Evolutionary conservation across 2,888 invertebrate species (phyloP).

Genomic region (Yponomeuta malinellus): DNA sequence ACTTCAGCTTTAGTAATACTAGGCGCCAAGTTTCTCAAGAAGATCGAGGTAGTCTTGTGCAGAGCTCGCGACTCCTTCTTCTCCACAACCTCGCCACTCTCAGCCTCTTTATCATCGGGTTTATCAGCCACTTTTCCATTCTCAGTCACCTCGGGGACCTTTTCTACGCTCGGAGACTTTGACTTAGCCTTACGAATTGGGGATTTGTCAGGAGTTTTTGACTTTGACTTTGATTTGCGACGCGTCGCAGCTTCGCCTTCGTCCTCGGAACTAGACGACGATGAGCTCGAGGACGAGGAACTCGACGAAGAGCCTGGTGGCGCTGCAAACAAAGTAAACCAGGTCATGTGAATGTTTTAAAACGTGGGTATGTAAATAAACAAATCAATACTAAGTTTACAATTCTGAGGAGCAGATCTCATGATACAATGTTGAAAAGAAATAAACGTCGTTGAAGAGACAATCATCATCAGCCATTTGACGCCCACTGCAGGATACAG

Average conservation of each 20-base stretch:
- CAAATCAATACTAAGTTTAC: no score
- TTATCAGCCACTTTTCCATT: slow-evolving; percentile 49
- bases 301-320: slow-evolving; percentile 71
- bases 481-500: no score
- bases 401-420: no score
- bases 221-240: slow-evolving; percentile 56
- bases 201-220: slow-evolving; percentile 57
- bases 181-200: slow-evolving; percentile 50
- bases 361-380: no score
- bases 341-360: neutral
- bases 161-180: slow-evolving; percentile 51
- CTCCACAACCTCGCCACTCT: slow-evolving; percentile 65
- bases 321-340: slow-evolving; percentile 33
- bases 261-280: slow-evolving; percentile 70
- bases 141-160: slow-evolving; percentile 32
- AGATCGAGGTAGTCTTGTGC: slow-evolving; percentile 98
- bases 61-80: slow-evolving; percentile 80
- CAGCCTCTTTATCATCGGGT: slow-evolving; percentile 59
- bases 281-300: slow-evolving; percentile 69
- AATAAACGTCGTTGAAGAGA: no score
- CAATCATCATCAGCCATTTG: no score
- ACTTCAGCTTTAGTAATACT: slow-evolving; percentile 97
- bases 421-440: no score
- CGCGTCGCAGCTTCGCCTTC: slow-evolving; percentile 52
- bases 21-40: slow-evolving; percentile 95